Percentiles rank a stretch among this genome's conserved stretches.
phyloP scores from a whole-genome alignment of 2,888 invertebrate species.

The Nomada hirtipes region DNA sequence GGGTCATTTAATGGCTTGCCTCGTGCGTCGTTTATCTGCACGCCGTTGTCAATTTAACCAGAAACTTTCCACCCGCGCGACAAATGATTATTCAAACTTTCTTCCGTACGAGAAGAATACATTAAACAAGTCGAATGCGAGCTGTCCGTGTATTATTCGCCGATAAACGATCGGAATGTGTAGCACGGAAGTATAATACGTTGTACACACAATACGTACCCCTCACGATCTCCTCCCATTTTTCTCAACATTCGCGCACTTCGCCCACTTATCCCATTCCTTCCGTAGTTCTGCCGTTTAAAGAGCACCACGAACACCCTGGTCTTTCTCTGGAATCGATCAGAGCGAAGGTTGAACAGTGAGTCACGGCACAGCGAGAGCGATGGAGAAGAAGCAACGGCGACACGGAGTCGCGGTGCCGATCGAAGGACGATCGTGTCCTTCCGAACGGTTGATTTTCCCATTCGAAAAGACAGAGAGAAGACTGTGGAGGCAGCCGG shows the following conservation, averaged over 20 bases:
- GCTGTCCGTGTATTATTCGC: background rate
- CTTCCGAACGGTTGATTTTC: conserved; percentile 48
- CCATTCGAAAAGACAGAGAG: conserved; percentile 43
- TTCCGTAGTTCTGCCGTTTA: too few species aligned
- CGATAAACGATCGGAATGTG: background rate
- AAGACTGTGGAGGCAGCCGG: conserved; percentile 48
- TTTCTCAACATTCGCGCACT: too few species aligned
- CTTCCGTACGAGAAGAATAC: conserved; percentile 14
- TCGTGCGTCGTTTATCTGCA: conserved; percentile 30
- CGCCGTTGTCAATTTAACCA: conserved; percentile 43
- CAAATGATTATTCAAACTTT: conserved; percentile 39
- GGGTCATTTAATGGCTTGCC: conserved; percentile 23
- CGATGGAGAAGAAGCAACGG: too few species aligned
- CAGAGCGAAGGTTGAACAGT: too few species aligned
- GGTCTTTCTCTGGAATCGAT: too few species aligned
- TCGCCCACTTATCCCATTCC: too few species aligned
- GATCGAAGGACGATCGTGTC: conserved; percentile 50
- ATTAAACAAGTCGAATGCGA: background rate
- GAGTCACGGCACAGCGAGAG: too few species aligned
- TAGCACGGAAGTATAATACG: background rate
- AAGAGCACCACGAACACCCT: too few species aligned
- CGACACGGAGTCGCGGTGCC: too few species aligned
- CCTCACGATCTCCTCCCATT: too few species aligned
- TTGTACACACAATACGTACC: too few species aligned
- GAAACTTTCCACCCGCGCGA: conserved; percentile 44